These are phyloP conservation scores for Peribatodes rhomboidaria DNA, from an alignment of 2,888 invertebrate species.

Conservation along the genomic window DNA sequence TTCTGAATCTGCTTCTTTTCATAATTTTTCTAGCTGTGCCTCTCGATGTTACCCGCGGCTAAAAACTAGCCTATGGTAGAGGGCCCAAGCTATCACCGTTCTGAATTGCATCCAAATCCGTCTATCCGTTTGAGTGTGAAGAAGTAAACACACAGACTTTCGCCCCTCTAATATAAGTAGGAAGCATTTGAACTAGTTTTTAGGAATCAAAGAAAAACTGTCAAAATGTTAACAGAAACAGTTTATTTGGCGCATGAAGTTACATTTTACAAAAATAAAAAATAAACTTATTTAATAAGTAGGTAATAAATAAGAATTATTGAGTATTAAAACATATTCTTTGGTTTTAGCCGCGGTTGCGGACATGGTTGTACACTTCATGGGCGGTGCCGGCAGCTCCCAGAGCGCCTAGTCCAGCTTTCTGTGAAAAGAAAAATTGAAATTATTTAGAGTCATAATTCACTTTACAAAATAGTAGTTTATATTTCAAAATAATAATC, in stretches of 20 bases:
- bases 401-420: slow-evolving; percentile 32
- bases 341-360: slow-evolving; percentile 19
- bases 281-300: not conserved
- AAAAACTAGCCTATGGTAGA: no score
- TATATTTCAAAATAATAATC: no score
- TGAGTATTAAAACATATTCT: not conserved
- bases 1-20: no score
- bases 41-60: no score
- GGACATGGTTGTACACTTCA: slow-evolving; percentile 38
- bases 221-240: not conserved
- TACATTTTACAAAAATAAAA: not conserved
- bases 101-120: no score
- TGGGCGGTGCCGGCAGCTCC: slow-evolving; percentile 44
- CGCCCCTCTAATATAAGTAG: no score
- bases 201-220: not conserved
- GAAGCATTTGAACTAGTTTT: not conserved
- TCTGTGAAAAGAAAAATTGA: slow-evolving; percentile 6
- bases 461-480: no score
- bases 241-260: not conserved
- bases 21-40: no score
- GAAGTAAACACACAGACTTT: no score
- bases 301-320: not conserved
- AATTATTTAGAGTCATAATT: no score
- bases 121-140: no score
- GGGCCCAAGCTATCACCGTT: no score